Evolutionary conservation across 2,797 vertebrate species (phyloP).

Genomic region (Choloepus didactylus): DNA sequence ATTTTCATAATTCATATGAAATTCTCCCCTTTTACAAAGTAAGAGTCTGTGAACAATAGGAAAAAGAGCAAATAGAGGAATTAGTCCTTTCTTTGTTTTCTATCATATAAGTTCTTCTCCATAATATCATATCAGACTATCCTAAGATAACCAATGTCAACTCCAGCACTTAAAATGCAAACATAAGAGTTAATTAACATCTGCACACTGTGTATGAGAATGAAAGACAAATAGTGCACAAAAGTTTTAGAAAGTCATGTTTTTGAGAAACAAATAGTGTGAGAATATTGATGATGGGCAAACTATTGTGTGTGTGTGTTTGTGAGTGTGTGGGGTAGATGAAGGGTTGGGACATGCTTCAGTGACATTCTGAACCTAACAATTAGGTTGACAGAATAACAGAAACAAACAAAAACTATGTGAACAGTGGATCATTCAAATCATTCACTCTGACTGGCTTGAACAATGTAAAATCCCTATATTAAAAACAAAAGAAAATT

Average conservation of each 20-base stretch:
- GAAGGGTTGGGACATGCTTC: neutral
- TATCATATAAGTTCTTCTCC: neutral
- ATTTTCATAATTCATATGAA: neutral
- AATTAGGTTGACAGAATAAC: neutral
- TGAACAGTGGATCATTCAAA: neutral
- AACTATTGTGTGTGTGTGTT: neutral
- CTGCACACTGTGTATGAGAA: neutral
- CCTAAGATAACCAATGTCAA: neutral
- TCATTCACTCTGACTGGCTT: neutral
- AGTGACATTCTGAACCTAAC: neutral
- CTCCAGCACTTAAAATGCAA: neutral
- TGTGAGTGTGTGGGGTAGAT: neutral
- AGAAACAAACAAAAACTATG: neutral
- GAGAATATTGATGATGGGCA: neutral
- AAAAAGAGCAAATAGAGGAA: rapidly evolving
- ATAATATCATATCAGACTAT: neutral
- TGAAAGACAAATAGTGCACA: neutral
- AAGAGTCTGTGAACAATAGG: neutral
- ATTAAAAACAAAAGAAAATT: neutral
- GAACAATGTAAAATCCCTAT: neutral
- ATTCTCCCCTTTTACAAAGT: neutral
- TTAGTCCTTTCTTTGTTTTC: neutral
- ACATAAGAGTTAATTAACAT: neutral
- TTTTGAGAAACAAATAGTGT: neutral
- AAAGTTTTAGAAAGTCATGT: neutral